Base-by-base conservation (phyloP, 1,140 invertebrate genomes). In the Drosophila setifemur region DNA sequence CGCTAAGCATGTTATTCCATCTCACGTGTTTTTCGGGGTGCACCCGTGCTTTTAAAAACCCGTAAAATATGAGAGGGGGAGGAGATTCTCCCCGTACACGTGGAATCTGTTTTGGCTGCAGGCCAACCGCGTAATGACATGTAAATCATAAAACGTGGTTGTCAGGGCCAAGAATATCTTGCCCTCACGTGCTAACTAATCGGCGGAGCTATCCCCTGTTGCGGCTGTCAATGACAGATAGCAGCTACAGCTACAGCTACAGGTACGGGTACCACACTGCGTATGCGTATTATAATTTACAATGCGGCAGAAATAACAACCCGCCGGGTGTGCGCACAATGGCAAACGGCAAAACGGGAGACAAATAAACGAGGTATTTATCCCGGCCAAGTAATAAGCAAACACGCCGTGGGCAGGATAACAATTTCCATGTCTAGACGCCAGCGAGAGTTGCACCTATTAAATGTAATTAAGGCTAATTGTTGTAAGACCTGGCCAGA, bases 121-220 rank as follows among this genome's bases (percentile, higher is more conserved):
- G 58, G 75, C 28, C n/a, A 44, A 28, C 31, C 64, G 55, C 64
- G 75, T 79, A 79, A 81, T 81, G 64, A 81, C 53, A 81, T 70
- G 76, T 31, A 54, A 74, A 66, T n/a, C n/a, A n/a, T n/a, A n/a
- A 33, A n/a, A 25, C 12, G 25, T 44, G 12, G 8, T 18, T 58
- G 61, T 66, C 61, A 64, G 61, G 49, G 58, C 14, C 23, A 18
- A 48, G 8, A 25, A 61, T n/a, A n/a, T 63, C 31, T 12, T 42
- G 3, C 18, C 26, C 14, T 18, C 61, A 64, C 57, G 57, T 66
- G 61, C 25, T 40, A 47, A 49, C 61, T 66, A 63, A 48, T 39
- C 60, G 49, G 21, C 33, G 49, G 52, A 35, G 58, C 40, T 74
- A 37, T 40, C 21, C n/a, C n/a, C n/a, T 44, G 50, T 16, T 47